These are phyloP conservation scores for Linnaemya vulpina DNA, from an alignment of 2,888 invertebrate species.

Conservation along the genomic window DNA sequence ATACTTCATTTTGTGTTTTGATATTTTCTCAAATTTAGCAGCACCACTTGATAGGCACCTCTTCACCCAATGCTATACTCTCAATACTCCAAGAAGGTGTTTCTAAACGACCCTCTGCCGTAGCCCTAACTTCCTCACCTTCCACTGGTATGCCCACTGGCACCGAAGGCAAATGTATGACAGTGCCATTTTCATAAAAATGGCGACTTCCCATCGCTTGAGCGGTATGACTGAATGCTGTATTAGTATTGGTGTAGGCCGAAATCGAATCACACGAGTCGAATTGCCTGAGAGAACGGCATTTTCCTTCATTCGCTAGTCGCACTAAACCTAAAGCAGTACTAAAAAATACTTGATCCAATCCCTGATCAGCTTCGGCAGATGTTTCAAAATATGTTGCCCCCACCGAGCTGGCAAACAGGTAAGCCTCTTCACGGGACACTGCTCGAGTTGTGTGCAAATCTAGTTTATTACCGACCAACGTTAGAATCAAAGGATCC, in stretches of 20 bases:
- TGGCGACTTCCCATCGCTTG: constrained; percentile 74
- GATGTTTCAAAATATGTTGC: constrained; percentile 93
- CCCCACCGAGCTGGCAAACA: constrained; percentile 91
- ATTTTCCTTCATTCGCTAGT: constrained; percentile 84
- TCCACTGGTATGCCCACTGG: constrained; percentile 83
- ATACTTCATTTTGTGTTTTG: constrained; percentile 15
- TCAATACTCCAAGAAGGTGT: constrained; percentile 86
- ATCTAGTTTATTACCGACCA: constrained; percentile 95
- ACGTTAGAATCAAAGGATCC: constrained; percentile 89
- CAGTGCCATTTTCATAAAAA: constrained; percentile 70
- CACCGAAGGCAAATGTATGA: constrained; percentile 81
- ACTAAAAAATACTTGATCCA: constrained; percentile 88
- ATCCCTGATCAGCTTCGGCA: constrained; percentile 90
- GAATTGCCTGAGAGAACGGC: constrained; percentile 85
- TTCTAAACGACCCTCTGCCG: constrained; percentile 86
- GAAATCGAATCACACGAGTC: constrained; percentile 84
- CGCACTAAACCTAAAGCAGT: constrained; percentile 87
- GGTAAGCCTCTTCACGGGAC: constrained; percentile 87
- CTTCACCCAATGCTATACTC: constrained; percentile 88
- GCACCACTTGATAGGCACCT: constrained; percentile 86
- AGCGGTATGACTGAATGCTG: constrained; percentile 77
- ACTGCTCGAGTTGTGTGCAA: constrained; percentile 87
- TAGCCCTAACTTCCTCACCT: constrained; percentile 84
- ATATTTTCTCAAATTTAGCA: constrained; percentile 82
- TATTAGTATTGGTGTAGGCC: constrained; percentile 79